Base-by-base conservation (phyloP, 2,888 invertebrate species). In the Aspidiotus rigidus region DNA sequence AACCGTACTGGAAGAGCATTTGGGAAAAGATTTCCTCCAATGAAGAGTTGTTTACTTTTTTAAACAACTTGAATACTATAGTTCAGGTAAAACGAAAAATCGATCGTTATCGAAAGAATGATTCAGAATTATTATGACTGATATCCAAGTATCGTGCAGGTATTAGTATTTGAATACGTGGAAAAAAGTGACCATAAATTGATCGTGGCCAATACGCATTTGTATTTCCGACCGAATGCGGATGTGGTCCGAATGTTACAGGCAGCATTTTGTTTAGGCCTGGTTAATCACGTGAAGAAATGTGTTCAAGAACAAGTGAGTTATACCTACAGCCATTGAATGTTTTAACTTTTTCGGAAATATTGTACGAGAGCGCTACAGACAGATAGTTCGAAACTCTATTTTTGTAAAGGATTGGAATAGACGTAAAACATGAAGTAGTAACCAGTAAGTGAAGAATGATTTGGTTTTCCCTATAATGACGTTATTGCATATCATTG, bases 161-260 rank as follows among this genome's bases (percentile, higher is more conserved):
- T 82, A 15, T 80, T 81, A 42, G 77, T 83, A 69, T 78, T 90
- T 42, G 80, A 83, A 74, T 83, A 84, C 2, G 76, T 80, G 72
- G 84, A 83, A 13, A 81, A 81, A 70, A 79, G 80, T 3, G 44
- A 63, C 2, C 69, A 69, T 63, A 57, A 59, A 39, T 15, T 69
- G 78, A 80, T 70, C 82, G 67, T 87, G 72, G 93, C 87, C 15
- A 96, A 94, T 76, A 94, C 93, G 1, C 97, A 98, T 81, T 82
- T 97, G 62, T 97, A 93, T 80, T 97, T 93, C 76, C 91, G 92
- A 77, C 93, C 94, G 0, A 86, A 89, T 77, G 90, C 95, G 7
- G 90, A 92, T 78, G 91, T 94, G 76, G 87, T 97, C 73, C 82
- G 97, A 72, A 80, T 95, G 7, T 77, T 96, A 28, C 97, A 97